Base-by-base conservation (phyloP, 2,113 vertebrate genomes). In the Procapra przewalskii region DNA sequence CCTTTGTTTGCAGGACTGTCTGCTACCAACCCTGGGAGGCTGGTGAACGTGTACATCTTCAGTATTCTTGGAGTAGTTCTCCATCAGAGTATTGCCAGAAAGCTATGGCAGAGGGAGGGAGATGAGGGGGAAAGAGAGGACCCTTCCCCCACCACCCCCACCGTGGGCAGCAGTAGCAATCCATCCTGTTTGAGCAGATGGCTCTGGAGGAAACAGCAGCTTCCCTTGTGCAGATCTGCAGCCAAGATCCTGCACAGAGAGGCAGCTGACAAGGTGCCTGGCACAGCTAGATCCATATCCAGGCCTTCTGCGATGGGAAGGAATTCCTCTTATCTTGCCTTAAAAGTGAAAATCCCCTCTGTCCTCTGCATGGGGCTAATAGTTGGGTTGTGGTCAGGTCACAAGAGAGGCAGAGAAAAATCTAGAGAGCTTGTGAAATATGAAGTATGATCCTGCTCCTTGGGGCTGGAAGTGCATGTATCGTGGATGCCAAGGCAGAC, bases 171-270 rank as follows among this genome's bases (percentile, higher is more conserved):
- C 48, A 67, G 48, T 40, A 90, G 55, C 77, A 27, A 29, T 87
- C 33, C 52, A 50, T 89, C 50, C 91, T 94, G 60, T 94, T 55
- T 55, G 77, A 90, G 67, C 97, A 97, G 98, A 96, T 95, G 97
- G 97, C 55, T 2, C 79, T 45, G 54, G 91, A 92, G 85, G 94
- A 90, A 89, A 96, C 50, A 71, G 82, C 67, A 62, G 48, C 77
- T 92, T 64, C 33, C 79, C 80, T 95, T 6, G 1, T 36, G 64
- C 89, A 79, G 86, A n/a, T 93, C 91, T 19, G 29, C 93, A 55
- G 95, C 93, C 97, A 96, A 91, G 93, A 91, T 64, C 19, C 77
- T 64, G 55, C 85, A 19, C 21, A 25, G 93, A 77, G 80, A 95
- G 86, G 89, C 89, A 59, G 82, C 67, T 11, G 5, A n/a, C 8